Conservation (phyloP, 2,113 vertebrate species). For the Silurus glanis region DNA sequence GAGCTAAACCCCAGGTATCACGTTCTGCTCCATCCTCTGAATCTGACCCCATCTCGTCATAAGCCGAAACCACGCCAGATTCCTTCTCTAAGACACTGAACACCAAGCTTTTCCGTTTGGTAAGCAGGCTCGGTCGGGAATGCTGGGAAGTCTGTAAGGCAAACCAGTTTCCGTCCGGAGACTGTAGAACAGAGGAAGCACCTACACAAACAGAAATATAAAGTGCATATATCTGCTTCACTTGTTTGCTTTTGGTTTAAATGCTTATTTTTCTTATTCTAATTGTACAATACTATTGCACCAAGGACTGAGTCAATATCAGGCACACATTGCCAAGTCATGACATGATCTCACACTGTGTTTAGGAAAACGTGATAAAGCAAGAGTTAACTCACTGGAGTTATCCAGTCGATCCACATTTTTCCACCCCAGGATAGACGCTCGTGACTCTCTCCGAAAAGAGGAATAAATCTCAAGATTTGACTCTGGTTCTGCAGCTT, state of each 20-base stretch:
- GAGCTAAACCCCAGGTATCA: constrained; percentile 61
- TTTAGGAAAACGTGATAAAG: background rate
- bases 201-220: constrained; percentile 53
- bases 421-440: constrained; percentile 78
- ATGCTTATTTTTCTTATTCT: background rate
- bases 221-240: background rate
- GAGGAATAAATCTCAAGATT: constrained; percentile 66
- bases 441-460: constrained; percentile 78
- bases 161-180: constrained; percentile 94
- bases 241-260: background rate
- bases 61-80: constrained; percentile 82
- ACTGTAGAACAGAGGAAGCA: constrained; percentile 79
- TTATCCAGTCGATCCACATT: constrained; percentile 83
- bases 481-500: constrained; percentile 63
- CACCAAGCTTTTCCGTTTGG: constrained; percentile 82
- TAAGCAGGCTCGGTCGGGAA: constrained; percentile 79
- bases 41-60: constrained; percentile 86
- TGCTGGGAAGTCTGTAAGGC: constrained; percentile 79
- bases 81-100: constrained; percentile 84
- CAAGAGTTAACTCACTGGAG: constrained; percentile 70
- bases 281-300: background rate
- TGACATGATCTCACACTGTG: background rate
- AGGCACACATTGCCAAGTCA: background rate
- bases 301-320: background rate
- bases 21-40: constrained; percentile 71